Evolutionary conservation across 2,797 vertebrate species (phyloP).

Genomic region (Xerus rutilus): DNA sequence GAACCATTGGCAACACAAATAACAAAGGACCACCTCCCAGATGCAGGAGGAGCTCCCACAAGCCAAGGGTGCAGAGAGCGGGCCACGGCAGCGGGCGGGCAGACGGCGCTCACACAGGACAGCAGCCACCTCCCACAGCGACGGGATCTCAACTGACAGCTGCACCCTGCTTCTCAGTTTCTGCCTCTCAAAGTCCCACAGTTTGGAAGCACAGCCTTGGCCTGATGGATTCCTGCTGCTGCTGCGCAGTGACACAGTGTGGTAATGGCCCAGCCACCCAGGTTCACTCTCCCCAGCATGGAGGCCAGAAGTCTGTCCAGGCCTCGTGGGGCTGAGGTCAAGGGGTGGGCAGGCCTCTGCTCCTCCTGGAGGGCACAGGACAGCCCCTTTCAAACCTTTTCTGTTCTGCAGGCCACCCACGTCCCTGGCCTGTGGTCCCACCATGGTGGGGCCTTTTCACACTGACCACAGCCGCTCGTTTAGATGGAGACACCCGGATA

Average conservation of each 20-base stretch:
- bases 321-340: neutral
- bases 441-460: neutral
- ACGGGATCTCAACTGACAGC: neutral
- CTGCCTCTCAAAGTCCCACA: neutral
- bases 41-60: neutral
- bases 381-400: neutral
- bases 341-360: neutral
- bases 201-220: neutral
- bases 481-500: neutral
- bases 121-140: rapidly evolving
- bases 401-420: neutral
- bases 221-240: neutral
- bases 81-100: too few relatives aligned
- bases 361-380: neutral
- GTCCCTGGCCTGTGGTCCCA: neutral
- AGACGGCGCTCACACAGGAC: neutral
- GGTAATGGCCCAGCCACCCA: rapidly evolving
- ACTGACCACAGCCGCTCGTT: neutral
- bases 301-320: neutral
- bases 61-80: neutral
- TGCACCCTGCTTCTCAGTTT: neutral
- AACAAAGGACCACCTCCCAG: neutral
- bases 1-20: neutral
- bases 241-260: too few relatives aligned
- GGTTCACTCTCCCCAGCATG: too few relatives aligned